Evolutionary conservation across 2,888 invertebrate genomes (phyloP), one percentile per base, ranked within the genome.

Genomic region (Elegia similella): DNA sequence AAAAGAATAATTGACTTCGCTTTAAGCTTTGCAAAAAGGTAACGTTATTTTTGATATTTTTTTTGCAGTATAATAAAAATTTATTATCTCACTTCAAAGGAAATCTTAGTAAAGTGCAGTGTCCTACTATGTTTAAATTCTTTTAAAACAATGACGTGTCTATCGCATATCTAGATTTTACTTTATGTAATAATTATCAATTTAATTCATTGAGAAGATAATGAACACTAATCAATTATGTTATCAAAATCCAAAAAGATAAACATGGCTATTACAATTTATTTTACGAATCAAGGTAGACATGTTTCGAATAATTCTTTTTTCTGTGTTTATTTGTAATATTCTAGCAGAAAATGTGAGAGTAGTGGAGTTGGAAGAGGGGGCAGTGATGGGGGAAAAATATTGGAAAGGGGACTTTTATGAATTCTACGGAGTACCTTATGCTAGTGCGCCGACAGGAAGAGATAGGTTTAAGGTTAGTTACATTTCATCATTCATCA

Each of bases 341-440:
- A 68, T 73, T 54, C 59, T 65, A 57, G 71, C 74, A 7, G 69
- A 76, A 0, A 73, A 73, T 12, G 63, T 60, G 10, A 80, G 66
- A 55, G 63, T 69, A 2, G 80, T 90, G 0, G 53, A 70, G 1
- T 64, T 88, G 32, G 81, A 84, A 13, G 76, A 83, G 17, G 90
- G 90, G 0, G 66, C 62, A 1, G 75, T 90, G 1, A 66, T 68
- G 1, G 90, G 86, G 0, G 73, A 72, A n/a, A 88, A 86, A 42
- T 86, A 78, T 56, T 90, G 89, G 90, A 76, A 85, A 70, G 90
- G 88, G 0, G 88, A 89, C 48, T 87, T 76, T 55, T 86, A 79
- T 65, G 87, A 88, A 57, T 91, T 88, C 56, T 88, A 74, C 54
- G 87, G 88, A 2, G 65, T 91, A 0, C 89, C 89, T 0, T 91